Evolutionary conservation across 2,888 invertebrate species (phyloP).

Genomic region (Myopa testacea): DNA sequence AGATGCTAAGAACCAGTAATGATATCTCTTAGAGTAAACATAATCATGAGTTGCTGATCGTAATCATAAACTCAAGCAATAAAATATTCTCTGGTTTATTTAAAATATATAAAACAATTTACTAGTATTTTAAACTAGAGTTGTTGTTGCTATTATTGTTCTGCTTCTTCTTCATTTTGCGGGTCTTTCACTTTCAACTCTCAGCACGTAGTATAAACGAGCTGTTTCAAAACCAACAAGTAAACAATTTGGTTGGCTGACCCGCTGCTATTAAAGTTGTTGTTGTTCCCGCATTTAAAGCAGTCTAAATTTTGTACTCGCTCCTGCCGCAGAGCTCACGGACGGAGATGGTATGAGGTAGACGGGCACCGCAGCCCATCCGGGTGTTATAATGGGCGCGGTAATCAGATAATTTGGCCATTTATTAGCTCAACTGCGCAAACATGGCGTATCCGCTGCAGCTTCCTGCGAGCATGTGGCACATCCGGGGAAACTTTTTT

Average conservation of each 20-base stretch:
- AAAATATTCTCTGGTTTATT: no score
- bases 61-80: no score
- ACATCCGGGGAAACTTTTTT: no score
- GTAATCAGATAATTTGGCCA: conserved; percentile 33
- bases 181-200: not conserved
- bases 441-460: conserved; percentile 25
- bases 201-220: not conserved
- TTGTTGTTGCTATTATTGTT: not conserved
- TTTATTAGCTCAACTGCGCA: conserved; percentile 30
- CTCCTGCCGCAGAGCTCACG: not conserved
- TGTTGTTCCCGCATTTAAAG: not conserved
- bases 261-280: not conserved
- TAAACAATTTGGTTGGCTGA: not conserved
- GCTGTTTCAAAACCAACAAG: not conserved
- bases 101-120: no score
- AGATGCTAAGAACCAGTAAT: no score
- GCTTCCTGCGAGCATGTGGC: conserved; percentile 13
- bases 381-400: not conserved
- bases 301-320: not conserved
- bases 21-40: no score
- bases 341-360: not conserved
- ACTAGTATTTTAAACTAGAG: not conserved
- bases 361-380: not conserved
- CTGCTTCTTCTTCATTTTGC: not conserved
- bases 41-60: no score